Evolutionary conservation across 2,888 invertebrate genomes (phyloP), one percentile per base, ranked within the genome.

Genomic region (Drosophila paramelanica): DNA sequence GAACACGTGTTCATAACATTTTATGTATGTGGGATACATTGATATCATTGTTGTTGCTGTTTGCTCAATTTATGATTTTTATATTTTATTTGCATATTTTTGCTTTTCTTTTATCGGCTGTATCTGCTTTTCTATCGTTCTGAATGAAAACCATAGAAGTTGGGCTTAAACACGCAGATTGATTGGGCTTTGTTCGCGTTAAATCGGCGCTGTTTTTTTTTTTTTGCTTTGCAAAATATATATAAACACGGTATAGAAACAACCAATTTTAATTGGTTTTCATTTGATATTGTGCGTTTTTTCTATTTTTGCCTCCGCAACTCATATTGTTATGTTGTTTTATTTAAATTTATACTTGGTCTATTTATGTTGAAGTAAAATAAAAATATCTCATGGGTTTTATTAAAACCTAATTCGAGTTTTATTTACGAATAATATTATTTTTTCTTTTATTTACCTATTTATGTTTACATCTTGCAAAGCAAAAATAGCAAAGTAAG

Each of bases 1-100:
- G 67, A 73, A 66, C 72, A 86, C 64, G 74, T 71, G 82, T 88
- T 83, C 68, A 83, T 69, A 86, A 83, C 73, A 77, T 89, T 86
- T 86, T 86, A 74, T 79, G 71, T 67, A 68, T 65, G 51, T 66
- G 33, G 55, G 14, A 42, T 42, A 14, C 49, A 50, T 43, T 66
- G 49, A 51, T 67, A 62, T 52, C 58, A 61, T 66, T 76, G 77
- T 64, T 67, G 61, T 52, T 73, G 50, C 65, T 53, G 65, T 68
- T 68, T 81, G 77, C 64, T 47, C 47, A 65, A 62, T 55, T 58
- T 71, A 64, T 72, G 71, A 79, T 72, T 80, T 80, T 73, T 72
- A 69, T 69, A 69, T 69, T 72, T 77, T 86, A 61, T 71, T 67
- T 77, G 43, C 62, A 61, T 73, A 70, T 59, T 43, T 43, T 52